Evolutionary conservation across 2,888 invertebrate genomes (phyloP).

Genomic region (Bellardia bayeri): DNA sequence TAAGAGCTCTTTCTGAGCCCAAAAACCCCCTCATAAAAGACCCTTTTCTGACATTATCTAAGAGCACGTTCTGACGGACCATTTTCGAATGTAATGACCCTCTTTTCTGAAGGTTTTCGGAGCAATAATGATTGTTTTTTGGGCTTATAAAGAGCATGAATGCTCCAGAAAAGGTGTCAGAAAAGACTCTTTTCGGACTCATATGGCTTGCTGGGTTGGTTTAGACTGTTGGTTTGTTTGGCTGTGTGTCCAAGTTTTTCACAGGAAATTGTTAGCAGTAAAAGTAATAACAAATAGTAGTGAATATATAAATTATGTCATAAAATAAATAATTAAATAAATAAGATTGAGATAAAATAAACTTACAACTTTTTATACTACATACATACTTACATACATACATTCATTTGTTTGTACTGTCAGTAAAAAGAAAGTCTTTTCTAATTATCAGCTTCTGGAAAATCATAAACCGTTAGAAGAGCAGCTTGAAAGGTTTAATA

Average conservation of each 20-base stretch:
- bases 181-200: too few relatives aligned
- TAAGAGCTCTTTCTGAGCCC: too few relatives aligned
- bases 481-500: not conserved
- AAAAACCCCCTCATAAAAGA: too few relatives aligned
- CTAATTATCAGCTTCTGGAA: conserved; percentile 17
- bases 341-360: conserved; percentile 50
- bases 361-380: not conserved
- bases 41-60: too few relatives aligned
- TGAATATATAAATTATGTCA: conserved; percentile 65
- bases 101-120: too few relatives aligned
- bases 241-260: conserved; percentile 21
- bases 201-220: too few relatives aligned
- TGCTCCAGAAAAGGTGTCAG: too few relatives aligned
- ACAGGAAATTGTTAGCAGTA: conserved; percentile 57
- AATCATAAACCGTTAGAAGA: not conserved
- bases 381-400: not conserved
- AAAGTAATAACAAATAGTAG: not conserved
- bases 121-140: too few relatives aligned
- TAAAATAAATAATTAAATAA: conserved; percentile 54
- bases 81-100: too few relatives aligned
- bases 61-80: too few relatives aligned
- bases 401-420: not conserved
- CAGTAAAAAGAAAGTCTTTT: conserved; percentile 50
- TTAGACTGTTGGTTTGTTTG: not conserved
- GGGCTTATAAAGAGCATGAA: too few relatives aligned